These are phyloP conservation scores for Lithophane semibrunnea DNA, from an alignment of 2,888 invertebrate genomes.

Conservation along the genomic window DNA sequence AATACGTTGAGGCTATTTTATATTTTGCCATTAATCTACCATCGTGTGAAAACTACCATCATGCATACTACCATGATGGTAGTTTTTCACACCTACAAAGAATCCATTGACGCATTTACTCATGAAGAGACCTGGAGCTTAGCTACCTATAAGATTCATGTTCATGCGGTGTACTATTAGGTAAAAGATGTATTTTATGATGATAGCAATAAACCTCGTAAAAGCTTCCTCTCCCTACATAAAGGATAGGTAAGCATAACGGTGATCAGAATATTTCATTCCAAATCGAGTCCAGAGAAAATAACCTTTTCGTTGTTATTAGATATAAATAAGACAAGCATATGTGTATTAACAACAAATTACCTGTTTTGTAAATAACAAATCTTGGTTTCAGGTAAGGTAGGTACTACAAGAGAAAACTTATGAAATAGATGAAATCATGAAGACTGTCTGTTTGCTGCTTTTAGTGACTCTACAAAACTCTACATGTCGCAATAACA, in stretches of 20 bases:
- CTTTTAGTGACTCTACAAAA: background rate
- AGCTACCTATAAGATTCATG: background rate
- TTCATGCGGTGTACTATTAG: background rate
- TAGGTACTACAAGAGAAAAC: background rate
- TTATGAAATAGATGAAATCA: background rate
- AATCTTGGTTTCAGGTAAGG: background rate
- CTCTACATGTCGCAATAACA: background rate
- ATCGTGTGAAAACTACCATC: background rate
- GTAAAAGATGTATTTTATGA: background rate
- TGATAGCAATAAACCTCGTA: background rate
- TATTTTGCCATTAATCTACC: slow-evolving; percentile 2
- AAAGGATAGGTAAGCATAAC: background rate
- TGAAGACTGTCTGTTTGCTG: background rate
- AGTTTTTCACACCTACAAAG: too few species aligned
- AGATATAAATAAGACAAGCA: background rate
- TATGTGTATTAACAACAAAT: background rate
- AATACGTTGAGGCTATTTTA: slow-evolving; percentile 47
- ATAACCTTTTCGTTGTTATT: background rate
- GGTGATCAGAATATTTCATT: background rate
- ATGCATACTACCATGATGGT: background rate
- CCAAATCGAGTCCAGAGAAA: background rate
- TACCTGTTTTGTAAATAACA: background rate
- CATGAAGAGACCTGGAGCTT: too few species aligned
- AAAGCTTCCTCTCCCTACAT: background rate
- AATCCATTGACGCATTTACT: too few species aligned